Base-by-base conservation (phyloP, 1,140 invertebrate genomes). In the Cotesia glomerata region DNA sequence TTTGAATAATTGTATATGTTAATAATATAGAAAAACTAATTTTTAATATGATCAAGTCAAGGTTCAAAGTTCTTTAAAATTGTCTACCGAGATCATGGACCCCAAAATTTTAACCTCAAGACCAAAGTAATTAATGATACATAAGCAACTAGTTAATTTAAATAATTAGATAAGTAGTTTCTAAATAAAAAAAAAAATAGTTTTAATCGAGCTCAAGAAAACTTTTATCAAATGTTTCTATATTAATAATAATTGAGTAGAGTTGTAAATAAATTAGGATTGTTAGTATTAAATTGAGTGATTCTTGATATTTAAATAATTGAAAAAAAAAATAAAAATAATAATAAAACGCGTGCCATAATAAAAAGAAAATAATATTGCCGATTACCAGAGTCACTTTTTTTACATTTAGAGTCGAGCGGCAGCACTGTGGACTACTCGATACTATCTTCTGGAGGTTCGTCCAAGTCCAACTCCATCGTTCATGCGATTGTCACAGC, bases 401-500 rank as follows among this genome's bases (percentile, higher is more conserved):
- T 76, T 81, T 85, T 84, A 82, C 83, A 86, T 87, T 84, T 79
- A 87, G 86, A 86, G 82, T 82, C 85, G 81, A 69, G 76, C 78
- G 79, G 77, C 81, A 75, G 34, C 78, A 76, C 77, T 78, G 73
- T 80, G 84, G 84, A 86, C 79, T 79, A 81, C 81, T 75, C 78
- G 77, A 65, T 84, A 80, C 66, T 78, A 80, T 78, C 78, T 79
- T 77, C 80, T 82, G 85, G 85, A 80, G 84, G 79, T 79, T 80
- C 79, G 77, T 75, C 79, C 81, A 84, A 84, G 80, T 74, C 78
- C 81, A 84, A 83, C 80, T 80, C 83, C 79, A 75, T 80, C 76
- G 79, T 86, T 79, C 81, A 75, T 80, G 78, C 81, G 78, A 77
- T 86, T 82, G 80, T 83, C 76, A 76, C 85, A 77, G 79, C 84